A percentile compares a stretch with the other conserved stretches of the same genome.
phyloP scores from a whole-genome alignment of 2,113 vertebrate species.

The Rhipidura dahli region DNA sequence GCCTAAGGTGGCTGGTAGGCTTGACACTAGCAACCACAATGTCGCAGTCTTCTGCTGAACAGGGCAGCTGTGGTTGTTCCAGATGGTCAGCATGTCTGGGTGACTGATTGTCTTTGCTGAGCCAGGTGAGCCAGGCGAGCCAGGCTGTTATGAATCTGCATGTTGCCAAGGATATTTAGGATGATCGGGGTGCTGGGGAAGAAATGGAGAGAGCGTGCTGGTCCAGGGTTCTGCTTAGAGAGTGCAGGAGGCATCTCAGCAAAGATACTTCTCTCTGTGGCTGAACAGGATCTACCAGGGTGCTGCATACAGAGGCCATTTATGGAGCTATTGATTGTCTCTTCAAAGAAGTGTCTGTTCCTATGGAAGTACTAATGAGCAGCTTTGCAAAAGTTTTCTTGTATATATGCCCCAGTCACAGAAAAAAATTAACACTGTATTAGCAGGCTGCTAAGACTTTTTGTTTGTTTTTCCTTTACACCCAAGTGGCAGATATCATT shows the following conservation, averaged over 20 bases:
- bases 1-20: neutral
- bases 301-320: neutral
- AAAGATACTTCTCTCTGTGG: neutral
- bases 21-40: neutral
- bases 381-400: neutral
- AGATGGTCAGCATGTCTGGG: fast-evolving
- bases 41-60: neutral
- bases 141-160: neutral
- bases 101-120: neutral
- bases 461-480: neutral
- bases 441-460: neutral
- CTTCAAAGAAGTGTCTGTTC: neutral
- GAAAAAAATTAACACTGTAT: neutral
- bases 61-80: fast-evolving
- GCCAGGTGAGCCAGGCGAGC: neutral
- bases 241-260: neutral
- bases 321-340: neutral
- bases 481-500: neutral
- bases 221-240: neutral
- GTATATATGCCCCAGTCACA: neutral
- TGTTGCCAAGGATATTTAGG: neutral
- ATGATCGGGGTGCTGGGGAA: neutral
- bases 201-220: neutral
- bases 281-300: neutral
- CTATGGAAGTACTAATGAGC: neutral